These are phyloP conservation scores for Adelges cooleyi DNA, from an alignment of 1,140 invertebrate species.

Conservation along the genomic window DNA sequence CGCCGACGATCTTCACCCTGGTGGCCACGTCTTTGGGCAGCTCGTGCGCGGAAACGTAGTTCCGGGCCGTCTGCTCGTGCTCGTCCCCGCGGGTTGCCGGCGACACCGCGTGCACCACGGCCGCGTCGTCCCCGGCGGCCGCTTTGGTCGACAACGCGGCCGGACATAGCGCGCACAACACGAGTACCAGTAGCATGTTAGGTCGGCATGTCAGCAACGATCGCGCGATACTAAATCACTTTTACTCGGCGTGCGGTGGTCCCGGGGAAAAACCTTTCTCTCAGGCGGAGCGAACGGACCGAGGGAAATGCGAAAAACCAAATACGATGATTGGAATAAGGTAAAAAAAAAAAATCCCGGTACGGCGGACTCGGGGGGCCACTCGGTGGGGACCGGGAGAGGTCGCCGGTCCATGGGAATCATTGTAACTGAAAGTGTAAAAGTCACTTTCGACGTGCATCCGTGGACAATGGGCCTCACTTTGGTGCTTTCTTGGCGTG, in stretches of 20 bases:
- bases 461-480: too few relatives aligned
- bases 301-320: not conserved
- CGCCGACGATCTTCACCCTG: conserved; percentile 41
- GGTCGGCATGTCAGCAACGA: conserved; percentile 20
- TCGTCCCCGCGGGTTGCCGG: not conserved
- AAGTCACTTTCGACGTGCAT: too few relatives aligned
- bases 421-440: too few relatives aligned
- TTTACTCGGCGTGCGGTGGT: conserved; percentile 19
- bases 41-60: conserved; percentile 39
- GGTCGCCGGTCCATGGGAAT: too few relatives aligned
- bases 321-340: too few relatives aligned
- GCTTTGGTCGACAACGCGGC: not conserved
- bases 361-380: too few relatives aligned
- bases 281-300: not conserved
- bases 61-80: conserved; percentile 5
- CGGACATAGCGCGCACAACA: conserved; percentile 19
- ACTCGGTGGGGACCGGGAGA: too few relatives aligned
- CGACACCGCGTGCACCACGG: not conserved
- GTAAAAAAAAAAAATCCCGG: too few relatives aligned
- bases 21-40: conserved; percentile 40
- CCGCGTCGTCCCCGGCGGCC: too few relatives aligned
- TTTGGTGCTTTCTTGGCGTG: too few relatives aligned
- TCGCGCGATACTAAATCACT: conserved; percentile 25
- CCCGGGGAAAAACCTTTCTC: conserved; percentile 17
- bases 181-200: conserved; percentile 19